Evolutionary conservation across 2,797 vertebrate genomes (phyloP).

Genomic region (Eremophila alpestris): DNA sequence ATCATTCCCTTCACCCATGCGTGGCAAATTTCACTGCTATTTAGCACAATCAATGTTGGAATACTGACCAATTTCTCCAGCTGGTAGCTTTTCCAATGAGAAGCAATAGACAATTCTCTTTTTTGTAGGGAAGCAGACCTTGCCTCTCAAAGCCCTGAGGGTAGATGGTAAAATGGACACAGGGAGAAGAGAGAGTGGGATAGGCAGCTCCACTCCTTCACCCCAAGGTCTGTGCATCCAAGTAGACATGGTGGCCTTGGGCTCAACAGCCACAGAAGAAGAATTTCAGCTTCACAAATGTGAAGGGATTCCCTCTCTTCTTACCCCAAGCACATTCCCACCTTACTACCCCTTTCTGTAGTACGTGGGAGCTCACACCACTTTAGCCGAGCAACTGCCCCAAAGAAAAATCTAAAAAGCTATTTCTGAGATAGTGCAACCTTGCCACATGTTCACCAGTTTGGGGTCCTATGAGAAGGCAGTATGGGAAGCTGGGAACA

Average conservation of each 20-base stretch:
- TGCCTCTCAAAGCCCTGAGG: neutral
- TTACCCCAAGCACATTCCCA: neutral
- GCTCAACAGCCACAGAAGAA: neutral
- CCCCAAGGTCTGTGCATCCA: neutral
- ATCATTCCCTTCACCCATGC: neutral
- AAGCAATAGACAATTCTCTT: neutral
- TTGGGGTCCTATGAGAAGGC: neutral
- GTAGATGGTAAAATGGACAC: neutral
- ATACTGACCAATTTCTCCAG: neutral
- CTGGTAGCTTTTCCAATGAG: neutral
- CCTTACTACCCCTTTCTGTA: neutral
- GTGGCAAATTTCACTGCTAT: constrained; percentile 5
- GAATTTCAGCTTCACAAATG: neutral
- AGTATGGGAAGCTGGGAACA: neutral
- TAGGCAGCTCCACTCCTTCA: neutral
- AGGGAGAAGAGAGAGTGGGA: neutral
- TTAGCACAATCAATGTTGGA: neutral
- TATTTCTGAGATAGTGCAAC: neutral
- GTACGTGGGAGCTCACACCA: fast-evolving
- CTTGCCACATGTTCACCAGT: neutral
- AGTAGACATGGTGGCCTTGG: fast-evolving
- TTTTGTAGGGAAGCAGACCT: neutral
- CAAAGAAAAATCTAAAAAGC: neutral
- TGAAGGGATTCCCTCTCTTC: neutral
- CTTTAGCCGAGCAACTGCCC: neutral